These are phyloP conservation scores for Atherinomorus stipes DNA, from an alignment of 2,113 vertebrate genomes.

Conservation along the genomic window DNA sequence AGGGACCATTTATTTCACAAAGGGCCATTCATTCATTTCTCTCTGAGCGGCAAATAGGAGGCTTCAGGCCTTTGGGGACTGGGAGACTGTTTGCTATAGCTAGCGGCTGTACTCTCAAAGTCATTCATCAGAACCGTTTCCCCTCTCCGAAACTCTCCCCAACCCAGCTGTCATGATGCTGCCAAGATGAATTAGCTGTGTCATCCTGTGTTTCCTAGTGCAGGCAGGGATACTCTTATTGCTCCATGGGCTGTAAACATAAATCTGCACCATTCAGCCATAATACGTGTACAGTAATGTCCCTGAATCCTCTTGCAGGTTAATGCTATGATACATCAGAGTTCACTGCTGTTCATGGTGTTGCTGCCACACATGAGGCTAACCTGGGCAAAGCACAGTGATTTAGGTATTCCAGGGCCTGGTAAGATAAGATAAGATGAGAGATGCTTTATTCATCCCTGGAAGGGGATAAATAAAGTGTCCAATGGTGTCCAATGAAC, in stretches of 20 bases:
- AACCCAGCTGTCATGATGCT: slow-evolving; percentile 62
- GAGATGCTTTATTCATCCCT: too few species aligned
- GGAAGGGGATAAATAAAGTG: too few species aligned
- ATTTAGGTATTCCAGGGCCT: not conserved
- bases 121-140: slow-evolving; percentile 73
- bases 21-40: slow-evolving; percentile 67
- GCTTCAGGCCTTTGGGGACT: slow-evolving; percentile 50
- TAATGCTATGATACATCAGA: slow-evolving; percentile 25
- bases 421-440: too few species aligned
- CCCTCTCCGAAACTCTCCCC: slow-evolving; percentile 43
- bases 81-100: slow-evolving; percentile 63
- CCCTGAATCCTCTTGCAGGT: slow-evolving; percentile 39
- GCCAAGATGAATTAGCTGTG: slow-evolving; percentile 70
- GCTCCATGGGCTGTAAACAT: slow-evolving; percentile 48
- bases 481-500: not conserved
- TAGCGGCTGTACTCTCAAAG: slow-evolving; percentile 58
- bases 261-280: slow-evolving; percentile 37
- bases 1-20: slow-evolving; percentile 70
- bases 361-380: slow-evolving; percentile 9
- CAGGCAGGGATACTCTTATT: slow-evolving; percentile 37
- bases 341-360: not conserved
- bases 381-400: not conserved
- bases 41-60: slow-evolving; percentile 58
- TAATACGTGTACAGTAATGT: slow-evolving; percentile 19
- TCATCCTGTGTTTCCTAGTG: slow-evolving; percentile 43